These are phyloP conservation scores for Drosophila infuscata DNA, from an alignment of 2,888 invertebrate species.

Conservation along the genomic window DNA sequence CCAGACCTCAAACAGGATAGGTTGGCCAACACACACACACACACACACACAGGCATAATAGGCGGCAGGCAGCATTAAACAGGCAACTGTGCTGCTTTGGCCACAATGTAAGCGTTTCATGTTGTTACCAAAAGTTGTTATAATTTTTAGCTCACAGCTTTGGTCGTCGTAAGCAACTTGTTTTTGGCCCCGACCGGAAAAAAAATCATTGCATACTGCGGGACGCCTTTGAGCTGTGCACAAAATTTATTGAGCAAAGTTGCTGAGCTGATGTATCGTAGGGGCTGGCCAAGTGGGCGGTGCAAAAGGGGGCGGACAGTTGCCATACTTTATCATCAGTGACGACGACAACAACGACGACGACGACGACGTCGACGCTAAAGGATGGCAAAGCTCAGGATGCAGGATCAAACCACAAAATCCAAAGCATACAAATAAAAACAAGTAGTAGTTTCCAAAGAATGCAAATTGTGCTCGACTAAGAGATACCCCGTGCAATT, in stretches of 20 bases:
- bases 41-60: background rate
- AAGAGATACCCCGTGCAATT: slow-evolving; percentile 11
- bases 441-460: slow-evolving; percentile 17
- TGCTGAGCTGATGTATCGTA: slow-evolving; percentile 77
- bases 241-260: slow-evolving; percentile 80
- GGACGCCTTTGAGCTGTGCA: slow-evolving; percentile 71
- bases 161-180: slow-evolving; percentile 67
- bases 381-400: slow-evolving; percentile 69
- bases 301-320: slow-evolving; percentile 70
- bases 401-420: slow-evolving; percentile 83
- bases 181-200: slow-evolving; percentile 41
- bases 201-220: slow-evolving; percentile 75
- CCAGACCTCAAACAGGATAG: slow-evolving; percentile 44
- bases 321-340: slow-evolving; percentile 82
- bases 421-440: slow-evolving; percentile 79
- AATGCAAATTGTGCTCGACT: background rate
- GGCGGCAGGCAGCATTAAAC: slow-evolving; percentile 59
- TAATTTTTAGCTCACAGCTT: slow-evolving; percentile 70
- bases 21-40: slow-evolving; percentile 8
- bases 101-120: slow-evolving; percentile 78
- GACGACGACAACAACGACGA: slow-evolving; percentile 51
- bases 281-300: slow-evolving; percentile 23
- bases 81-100: slow-evolving; percentile 52
- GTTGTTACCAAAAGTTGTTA: slow-evolving; percentile 80
- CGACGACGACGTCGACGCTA: slow-evolving; percentile 57